Conservation (phyloP, 2,113 vertebrate species). For the Machaerirhynchus nigripectus region DNA sequence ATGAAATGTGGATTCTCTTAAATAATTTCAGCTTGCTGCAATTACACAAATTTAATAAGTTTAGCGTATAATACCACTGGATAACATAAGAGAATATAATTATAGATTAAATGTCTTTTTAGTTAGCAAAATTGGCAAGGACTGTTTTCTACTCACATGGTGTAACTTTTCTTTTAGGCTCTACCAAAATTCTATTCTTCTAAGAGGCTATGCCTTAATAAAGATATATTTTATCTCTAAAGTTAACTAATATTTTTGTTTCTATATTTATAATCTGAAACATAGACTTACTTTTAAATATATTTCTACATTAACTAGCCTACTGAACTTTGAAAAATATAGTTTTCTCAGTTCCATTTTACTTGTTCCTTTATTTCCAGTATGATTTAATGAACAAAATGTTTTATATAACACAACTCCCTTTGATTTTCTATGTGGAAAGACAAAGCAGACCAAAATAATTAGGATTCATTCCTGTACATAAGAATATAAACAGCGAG, state of each 20-base stretch:
- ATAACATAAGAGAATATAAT: neutral
- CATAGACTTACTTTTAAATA: neutral
- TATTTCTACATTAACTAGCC: neutral
- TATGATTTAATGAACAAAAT: neutral
- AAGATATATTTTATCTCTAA: neutral
- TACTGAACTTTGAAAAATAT: neutral
- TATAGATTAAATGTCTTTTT: neutral
- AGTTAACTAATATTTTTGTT: neutral
- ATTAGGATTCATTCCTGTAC: neutral
- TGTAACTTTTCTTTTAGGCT: neutral
- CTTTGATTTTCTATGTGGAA: neutral
- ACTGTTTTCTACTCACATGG: neutral
- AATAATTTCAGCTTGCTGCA: conserved; percentile 1
- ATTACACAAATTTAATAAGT: conserved; percentile 2
- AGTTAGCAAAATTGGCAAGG: neutral
- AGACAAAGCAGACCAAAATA: neutral
- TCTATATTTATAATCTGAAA: neutral
- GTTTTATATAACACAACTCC: neutral
- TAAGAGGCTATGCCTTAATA: neutral
- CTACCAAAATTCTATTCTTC: neutral
- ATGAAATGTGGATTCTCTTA: neutral
- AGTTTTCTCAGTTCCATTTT: neutral
- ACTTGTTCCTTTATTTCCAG: neutral
- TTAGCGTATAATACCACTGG: neutral
- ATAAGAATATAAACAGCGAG: neutral